These are phyloP conservation scores for Kradibia gibbosae DNA, from an alignment of 1,140 invertebrate species.

Conservation along the genomic window DNA sequence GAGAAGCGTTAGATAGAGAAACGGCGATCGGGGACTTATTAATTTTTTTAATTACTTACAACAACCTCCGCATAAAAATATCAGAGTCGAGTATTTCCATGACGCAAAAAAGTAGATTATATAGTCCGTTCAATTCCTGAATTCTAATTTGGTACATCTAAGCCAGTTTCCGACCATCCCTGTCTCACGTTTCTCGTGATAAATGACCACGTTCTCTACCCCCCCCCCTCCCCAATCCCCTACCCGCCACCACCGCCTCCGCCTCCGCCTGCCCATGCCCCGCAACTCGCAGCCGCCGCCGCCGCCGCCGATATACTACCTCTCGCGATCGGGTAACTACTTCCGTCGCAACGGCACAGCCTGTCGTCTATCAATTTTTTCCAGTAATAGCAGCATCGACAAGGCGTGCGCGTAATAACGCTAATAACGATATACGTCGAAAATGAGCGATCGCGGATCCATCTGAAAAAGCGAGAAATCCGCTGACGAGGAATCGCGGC, in stretches of 20 bases:
- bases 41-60: neutral
- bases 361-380: slow-evolving; percentile 49
- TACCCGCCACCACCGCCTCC: neutral
- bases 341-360: neutral
- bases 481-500: neutral
- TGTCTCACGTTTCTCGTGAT: slow-evolving; percentile 51
- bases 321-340: too few relatives aligned
- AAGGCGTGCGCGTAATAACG: slow-evolving; percentile 45
- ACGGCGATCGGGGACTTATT: neutral
- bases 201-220: slow-evolving; percentile 53
- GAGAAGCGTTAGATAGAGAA: neutral
- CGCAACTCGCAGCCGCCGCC: neutral
- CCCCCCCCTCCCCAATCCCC: neutral
- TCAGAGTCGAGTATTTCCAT: neutral
- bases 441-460: slow-evolving; percentile 47
- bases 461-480: slow-evolving; percentile 38
- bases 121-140: slow-evolving; percentile 9
- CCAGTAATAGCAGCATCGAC: slow-evolving; percentile 41
- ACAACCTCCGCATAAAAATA: neutral
- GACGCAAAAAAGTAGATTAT: neutral
- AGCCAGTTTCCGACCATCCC: slow-evolving; percentile 56
- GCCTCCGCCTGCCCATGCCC: neutral
- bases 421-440: slow-evolving; percentile 53
- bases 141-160: slow-evolving; percentile 60
- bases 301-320: neutral